Percentiles rank a stretch among this genome's conserved stretches.
These are phyloP conservation scores for Lepisosteus oculatus DNA, from an alignment of 2,113 vertebrate genomes.

Conservation along the genomic window DNA sequence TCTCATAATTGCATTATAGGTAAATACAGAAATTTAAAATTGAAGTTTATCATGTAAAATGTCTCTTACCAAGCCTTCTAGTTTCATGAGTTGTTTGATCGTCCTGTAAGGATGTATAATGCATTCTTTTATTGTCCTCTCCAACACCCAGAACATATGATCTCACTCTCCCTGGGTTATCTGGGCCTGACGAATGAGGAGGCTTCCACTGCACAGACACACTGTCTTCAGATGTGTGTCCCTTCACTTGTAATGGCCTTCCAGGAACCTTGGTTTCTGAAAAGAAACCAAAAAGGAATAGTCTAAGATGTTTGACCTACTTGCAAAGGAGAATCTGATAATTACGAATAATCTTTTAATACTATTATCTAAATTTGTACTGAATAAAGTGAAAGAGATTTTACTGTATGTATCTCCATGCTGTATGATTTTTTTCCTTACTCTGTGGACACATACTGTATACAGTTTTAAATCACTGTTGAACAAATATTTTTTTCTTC, in stretches of 20 bases:
- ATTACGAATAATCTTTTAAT: too few species aligned
- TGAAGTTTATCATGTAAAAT: background rate
- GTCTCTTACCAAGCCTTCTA: conserved; percentile 76
- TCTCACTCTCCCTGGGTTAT: conserved; percentile 67
- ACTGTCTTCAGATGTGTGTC: conserved; percentile 51
- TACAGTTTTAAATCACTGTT: too few species aligned
- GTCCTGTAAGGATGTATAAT: conserved; percentile 70
- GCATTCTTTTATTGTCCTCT: conserved; percentile 65
- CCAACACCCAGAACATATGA: conserved; percentile 65
- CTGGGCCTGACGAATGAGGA: conserved; percentile 74
- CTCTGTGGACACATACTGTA: too few species aligned
- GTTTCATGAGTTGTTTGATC: conserved; percentile 75
- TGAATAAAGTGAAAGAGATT: too few species aligned
- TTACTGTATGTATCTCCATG: too few species aligned
- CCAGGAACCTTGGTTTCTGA: conserved; percentile 72
- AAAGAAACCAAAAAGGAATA: conserved; percentile 17
- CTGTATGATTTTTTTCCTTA: too few species aligned
- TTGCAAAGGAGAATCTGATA: too few species aligned
- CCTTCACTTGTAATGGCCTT: conserved; percentile 56
- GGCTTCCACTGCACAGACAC: conserved; percentile 66
- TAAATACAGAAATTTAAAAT: too few species aligned
- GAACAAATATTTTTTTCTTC: too few species aligned
- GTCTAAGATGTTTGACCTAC: too few species aligned
- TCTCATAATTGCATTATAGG: too few species aligned
- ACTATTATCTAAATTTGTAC: too few species aligned